Evolutionary conservation across 2,113 vertebrate genomes (phyloP).

Genomic region (Dipodomys spectabilis): DNA sequence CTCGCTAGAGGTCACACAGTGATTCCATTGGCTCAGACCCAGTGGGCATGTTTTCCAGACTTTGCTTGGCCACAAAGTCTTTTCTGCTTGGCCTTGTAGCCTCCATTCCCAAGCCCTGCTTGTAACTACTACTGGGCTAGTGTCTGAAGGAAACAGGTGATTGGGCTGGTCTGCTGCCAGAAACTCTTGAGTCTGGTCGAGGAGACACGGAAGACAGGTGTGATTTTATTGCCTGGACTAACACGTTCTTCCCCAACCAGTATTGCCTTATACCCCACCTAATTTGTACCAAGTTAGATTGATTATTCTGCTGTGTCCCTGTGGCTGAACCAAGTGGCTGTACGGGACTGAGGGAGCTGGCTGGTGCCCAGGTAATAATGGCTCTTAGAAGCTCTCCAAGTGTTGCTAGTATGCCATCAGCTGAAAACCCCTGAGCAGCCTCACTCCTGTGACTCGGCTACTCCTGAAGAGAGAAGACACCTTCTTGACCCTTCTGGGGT

Average conservation of each 20-base stretch:
- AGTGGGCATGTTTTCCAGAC: not conserved
- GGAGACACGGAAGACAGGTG: not conserved
- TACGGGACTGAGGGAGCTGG: not conserved
- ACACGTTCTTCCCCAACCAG: accelerated
- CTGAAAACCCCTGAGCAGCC: not conserved
- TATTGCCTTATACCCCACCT: not conserved
- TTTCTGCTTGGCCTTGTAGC: not conserved
- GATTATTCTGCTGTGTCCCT: not conserved
- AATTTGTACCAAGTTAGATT: not conserved
- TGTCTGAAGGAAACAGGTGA: not conserved
- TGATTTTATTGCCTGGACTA: not conserved
- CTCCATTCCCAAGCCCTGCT: not conserved
- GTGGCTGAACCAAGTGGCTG: not conserved
- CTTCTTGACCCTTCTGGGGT: not conserved
- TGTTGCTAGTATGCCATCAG: not conserved
- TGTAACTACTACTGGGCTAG: not conserved
- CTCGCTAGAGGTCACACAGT: not conserved
- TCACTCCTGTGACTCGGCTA: not conserved
- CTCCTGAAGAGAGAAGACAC: no score
- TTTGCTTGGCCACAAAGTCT: not conserved
- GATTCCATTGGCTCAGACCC: not conserved
- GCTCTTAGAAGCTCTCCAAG: not conserved
- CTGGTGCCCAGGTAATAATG: not conserved
- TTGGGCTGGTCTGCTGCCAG: not conserved
- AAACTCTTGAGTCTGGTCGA: not conserved